Base-by-base conservation (phyloP, 1,140 invertebrate genomes). In the Colletes latitarsis region DNA sequence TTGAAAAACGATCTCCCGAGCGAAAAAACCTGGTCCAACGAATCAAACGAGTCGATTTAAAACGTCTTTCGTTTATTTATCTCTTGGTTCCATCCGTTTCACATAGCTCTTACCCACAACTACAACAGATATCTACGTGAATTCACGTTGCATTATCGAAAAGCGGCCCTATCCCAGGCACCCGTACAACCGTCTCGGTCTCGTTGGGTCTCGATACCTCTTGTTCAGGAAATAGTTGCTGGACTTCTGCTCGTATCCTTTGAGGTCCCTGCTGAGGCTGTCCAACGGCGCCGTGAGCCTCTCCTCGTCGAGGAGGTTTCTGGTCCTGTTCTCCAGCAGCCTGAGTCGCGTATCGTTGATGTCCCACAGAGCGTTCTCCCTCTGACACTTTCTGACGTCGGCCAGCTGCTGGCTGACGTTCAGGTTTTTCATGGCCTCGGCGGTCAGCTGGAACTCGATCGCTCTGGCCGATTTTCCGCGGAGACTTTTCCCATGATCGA, bases 381-480 rank as follows among this genome's bases (percentile, higher is more conserved):
- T 85, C 79, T 94, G 93, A 49, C 89, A 90, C 60, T 91, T 92
- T 55, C 91, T 81, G 6, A 92, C 88, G 58, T 93, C 92, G 0
- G 91, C 91, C n/a, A 93, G 63, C 73, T 93, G 90, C 14, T 93
- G 90, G 52, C 90, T 90, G 43, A 83, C 87, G 21, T 89, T 75
- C 53, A 94, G 68, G 82, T 95, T 94, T 71, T 92, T 91, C 43
- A 92, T 76, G 15, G 93, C 90, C 15, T 91, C 89, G 1, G 94
- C 91, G 57, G 95, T 95, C 17, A 97, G 89, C 8, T 95, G 95
- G 83, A 95, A 94, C 88, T 95, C 96, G 83, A 97, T 97, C 46
- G 94, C 94, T 87, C 94, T 95, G 12, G 96, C 96, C 4, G 96
- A 97, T 93, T 96, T 96, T 62, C 96, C 96, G 78, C 94, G 94